Conservation (phyloP, 2,797 vertebrate genomes). For the Pelodytes ibericus region DNA sequence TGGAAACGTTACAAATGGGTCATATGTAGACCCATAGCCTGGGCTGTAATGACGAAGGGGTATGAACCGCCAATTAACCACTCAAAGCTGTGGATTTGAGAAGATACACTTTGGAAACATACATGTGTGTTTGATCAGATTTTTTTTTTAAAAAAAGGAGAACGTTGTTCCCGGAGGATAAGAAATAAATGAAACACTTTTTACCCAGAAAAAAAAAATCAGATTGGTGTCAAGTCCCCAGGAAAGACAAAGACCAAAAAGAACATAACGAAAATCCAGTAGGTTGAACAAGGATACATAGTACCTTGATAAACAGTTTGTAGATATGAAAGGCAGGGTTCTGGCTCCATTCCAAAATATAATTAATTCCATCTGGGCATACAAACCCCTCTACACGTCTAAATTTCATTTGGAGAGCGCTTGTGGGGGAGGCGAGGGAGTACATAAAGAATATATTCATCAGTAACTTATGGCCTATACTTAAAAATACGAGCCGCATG, state of each 20-base stretch:
- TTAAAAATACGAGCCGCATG: background rate
- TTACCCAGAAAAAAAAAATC: slow-evolving; percentile 62
- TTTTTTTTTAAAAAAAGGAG: background rate
- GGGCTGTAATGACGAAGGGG: background rate
- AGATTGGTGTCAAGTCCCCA: slow-evolving; percentile 50
- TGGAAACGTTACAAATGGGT: background rate
- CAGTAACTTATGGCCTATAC: slow-evolving; percentile 37
- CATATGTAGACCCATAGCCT: background rate
- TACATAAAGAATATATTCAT: slow-evolving; percentile 52
- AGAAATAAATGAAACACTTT: slow-evolving; percentile 33
- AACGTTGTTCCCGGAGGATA: background rate
- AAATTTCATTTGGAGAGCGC: slow-evolving; percentile 56
- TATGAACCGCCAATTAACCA: background rate
- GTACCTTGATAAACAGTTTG: slow-evolving; percentile 67
- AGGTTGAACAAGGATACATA: slow-evolving; percentile 66
- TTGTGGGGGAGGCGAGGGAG: slow-evolving; percentile 10
- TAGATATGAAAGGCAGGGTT: slow-evolving; percentile 63
- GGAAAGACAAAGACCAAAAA: slow-evolving; percentile 58
- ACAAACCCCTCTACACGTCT: slow-evolving; percentile 52
- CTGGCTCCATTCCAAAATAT: slow-evolving; percentile 60
- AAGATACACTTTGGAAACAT: background rate
- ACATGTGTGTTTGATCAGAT: slow-evolving; percentile 10
- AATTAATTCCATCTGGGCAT: slow-evolving; percentile 65
- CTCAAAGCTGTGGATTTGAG: background rate
- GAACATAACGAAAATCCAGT: slow-evolving; percentile 50